These are phyloP conservation scores for Cyrtonyx montezumae DNA, from an alignment of 2,113 vertebrate species.

Conservation along the genomic window DNA sequence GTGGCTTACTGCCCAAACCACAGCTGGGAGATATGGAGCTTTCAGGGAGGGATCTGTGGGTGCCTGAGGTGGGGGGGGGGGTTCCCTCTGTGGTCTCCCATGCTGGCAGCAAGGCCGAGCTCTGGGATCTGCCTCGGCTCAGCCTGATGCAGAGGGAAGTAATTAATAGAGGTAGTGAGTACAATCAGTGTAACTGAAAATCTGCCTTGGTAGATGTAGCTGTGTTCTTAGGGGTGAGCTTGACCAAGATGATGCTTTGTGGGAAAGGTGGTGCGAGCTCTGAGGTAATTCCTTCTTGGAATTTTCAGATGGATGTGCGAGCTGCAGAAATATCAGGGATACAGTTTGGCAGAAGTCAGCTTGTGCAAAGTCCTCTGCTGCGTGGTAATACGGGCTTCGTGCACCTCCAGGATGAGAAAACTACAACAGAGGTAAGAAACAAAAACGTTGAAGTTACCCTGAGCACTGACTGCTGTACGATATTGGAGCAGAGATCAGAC, in stretches of 20 bases:
- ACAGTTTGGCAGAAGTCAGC: background rate
- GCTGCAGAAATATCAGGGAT: background rate
- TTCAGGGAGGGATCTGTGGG: background rate
- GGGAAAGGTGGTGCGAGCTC: background rate
- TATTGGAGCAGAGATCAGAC: too few species aligned
- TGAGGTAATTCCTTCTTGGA: background rate
- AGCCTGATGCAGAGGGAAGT: background rate
- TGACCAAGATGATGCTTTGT: background rate
- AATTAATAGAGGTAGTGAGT: background rate
- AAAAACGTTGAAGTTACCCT: background rate
- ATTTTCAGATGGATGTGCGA: background rate
- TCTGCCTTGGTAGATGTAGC: background rate
- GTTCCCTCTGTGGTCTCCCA: too few species aligned
- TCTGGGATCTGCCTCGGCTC: background rate
- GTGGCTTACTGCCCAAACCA: background rate
- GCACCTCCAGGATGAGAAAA: background rate
- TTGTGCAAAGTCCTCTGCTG: background rate
- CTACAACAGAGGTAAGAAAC: background rate
- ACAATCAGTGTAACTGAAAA: background rate
- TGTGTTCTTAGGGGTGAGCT: background rate
- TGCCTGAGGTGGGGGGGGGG: background rate
- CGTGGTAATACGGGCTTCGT: background rate
- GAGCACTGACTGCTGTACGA: background rate
- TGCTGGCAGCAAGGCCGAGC: background rate
- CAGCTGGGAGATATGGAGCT: rapidly evolving